These are phyloP conservation scores for Rhimphoctona megacephalus DNA, from an alignment of 2,888 invertebrate species.

Conservation along the genomic window DNA sequence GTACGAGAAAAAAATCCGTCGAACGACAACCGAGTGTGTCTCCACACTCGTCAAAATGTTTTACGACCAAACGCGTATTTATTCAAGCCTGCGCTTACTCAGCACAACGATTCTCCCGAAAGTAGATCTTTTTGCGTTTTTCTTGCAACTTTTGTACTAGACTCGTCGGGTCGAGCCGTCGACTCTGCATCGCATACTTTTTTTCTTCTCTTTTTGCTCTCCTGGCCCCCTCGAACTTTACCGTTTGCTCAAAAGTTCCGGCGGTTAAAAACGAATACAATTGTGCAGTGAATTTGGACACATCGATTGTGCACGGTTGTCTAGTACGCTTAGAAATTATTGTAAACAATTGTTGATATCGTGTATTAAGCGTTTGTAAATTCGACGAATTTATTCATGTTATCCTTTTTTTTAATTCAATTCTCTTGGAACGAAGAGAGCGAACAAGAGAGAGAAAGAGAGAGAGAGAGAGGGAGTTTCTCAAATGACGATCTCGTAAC, in stretches of 20 bases:
- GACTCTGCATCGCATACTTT: background rate
- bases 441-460: conserved; percentile 23
- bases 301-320: conserved; percentile 32
- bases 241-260: conserved; percentile 32
- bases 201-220: conserved; percentile 8
- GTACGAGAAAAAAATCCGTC: background rate
- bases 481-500: conserved; percentile 17
- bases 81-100: conserved; percentile 73
- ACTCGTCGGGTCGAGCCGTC: conserved; percentile 51
- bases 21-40: background rate
- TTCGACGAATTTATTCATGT: conserved; percentile 68
- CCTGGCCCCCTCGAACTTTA: conserved; percentile 1
- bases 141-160: conserved; percentile 24
- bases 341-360: conserved; percentile 66
- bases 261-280: conserved; percentile 18
- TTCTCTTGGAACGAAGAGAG: conserved; percentile 34
- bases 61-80: conserved; percentile 79
- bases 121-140: conserved; percentile 67
- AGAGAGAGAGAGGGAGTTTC: conserved; percentile 4
- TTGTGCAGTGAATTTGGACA: conserved; percentile 3
- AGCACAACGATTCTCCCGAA: conserved; percentile 73
- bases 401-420: conserved; percentile 53
- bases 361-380: conserved; percentile 68
- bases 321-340: conserved; percentile 52
- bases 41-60: conserved; percentile 36